Evolutionary conservation across 1,140 invertebrate genomes (phyloP), one percentile per base, ranked within the genome.

Genomic region (Drosophila asahinai): DNA sequence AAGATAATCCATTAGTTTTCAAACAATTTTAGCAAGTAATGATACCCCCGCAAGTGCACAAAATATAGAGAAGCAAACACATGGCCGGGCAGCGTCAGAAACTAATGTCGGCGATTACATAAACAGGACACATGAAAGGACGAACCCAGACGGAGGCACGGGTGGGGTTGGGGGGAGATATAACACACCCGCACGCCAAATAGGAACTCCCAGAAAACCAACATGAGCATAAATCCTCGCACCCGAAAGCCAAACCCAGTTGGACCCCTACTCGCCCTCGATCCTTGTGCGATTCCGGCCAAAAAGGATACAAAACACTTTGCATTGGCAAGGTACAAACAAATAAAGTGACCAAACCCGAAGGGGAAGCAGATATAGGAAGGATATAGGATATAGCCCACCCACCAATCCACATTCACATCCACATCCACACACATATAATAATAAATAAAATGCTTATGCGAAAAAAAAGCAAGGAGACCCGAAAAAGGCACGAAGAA

Each of bases 51-150:
- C 48, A 68, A 82, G 79, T 86, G 83, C 63, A 83, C 66, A 61
- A 54, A 45, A 54, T 42, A 27, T 52, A 72, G 70, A 68, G 63
- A 73, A 67, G 57, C 51, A 48, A 72, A 61, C 65, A 68, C 62
- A 68, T 70, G 67, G 45, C 9, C 38, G 45, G 51, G 47, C 48
- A 61, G 79, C 77, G 80, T 79, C 72, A 60, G 65, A 68, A 89
- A 89, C 84, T 89, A 89, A 89, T 89, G 84, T 89, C 78, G 84
- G 84, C 81, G 84, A 89, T 89, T 89, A 89, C 86, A 89, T 89
- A 89, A 87, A 89, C 84, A 90, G 77, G 84, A 84, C 84, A 89
- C 84, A 87, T 75, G 86, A 89, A 87, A 81, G 83, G 84, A 84
- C 84, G 73, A 78, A 49, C 80, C 59, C 51, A 55, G 73, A 42